Evolutionary conservation across 2,797 vertebrate species (phyloP).

Genomic region (Chelon auratus): DNA sequence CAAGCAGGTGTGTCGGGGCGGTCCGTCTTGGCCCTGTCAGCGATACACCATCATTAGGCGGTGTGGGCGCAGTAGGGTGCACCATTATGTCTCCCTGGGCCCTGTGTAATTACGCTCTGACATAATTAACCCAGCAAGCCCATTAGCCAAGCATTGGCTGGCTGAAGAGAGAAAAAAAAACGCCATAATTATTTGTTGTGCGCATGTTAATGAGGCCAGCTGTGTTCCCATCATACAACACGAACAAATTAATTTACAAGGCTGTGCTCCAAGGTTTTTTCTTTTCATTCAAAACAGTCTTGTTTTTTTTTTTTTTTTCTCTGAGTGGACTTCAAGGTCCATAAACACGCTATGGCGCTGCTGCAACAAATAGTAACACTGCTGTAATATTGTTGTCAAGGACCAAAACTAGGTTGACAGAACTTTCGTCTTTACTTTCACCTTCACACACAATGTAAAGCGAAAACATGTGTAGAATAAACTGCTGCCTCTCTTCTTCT

Average conservation of each 20-base stretch:
- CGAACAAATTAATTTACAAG: conserved; percentile 99
- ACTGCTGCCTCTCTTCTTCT: conserved; percentile 32
- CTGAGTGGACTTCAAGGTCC: conserved; percentile 84
- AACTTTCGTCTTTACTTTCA: conserved; percentile 57
- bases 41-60: conserved; percentile 94
- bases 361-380: conserved; percentile 81
- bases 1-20: conserved; percentile 92
- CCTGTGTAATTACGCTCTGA: conserved; percentile 99
- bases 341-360: conserved; percentile 74
- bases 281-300: conserved; percentile 83
- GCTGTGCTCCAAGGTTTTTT: conserved; percentile 88
- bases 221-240: conserved; percentile 99
- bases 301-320: conserved; percentile 64
- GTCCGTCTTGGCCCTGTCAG: conserved; percentile 91
- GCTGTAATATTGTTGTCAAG: conserved; percentile 75
- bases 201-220: conserved; percentile 99
- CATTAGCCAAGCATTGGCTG: conserved; percentile 98
- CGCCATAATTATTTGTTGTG: conserved; percentile 99
- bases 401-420: conserved; percentile 73
- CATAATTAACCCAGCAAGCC: conserved; percentile 99
- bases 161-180: conserved; percentile 87
- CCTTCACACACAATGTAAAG: conserved; percentile 58
- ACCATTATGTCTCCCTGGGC: conserved; percentile 97
- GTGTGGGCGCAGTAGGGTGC: conserved; percentile 93
- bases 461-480: conserved; percentile 37